A percentile compares a stretch with the other conserved stretches of the same genome.
Conservation (phyloP, 2,797 vertebrate species). For the Melanogrammus aeglefinus region DNA sequence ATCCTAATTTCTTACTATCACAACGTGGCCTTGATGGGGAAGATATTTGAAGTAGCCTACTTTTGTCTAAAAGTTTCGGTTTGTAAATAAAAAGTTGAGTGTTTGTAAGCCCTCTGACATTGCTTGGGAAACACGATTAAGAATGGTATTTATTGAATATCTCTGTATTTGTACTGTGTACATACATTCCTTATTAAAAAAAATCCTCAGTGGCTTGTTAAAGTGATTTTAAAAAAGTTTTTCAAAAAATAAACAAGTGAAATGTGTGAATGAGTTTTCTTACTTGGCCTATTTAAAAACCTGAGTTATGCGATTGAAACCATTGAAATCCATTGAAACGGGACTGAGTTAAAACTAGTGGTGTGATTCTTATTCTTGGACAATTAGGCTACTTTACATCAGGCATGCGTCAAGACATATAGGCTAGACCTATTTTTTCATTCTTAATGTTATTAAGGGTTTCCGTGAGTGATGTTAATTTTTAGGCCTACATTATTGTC, state of each 20-base stretch:
- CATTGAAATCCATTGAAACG: not conserved
- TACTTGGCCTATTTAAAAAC: not conserved
- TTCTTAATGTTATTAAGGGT: not conserved
- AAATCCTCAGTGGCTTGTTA: slow-evolving; percentile 63
- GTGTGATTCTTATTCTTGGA: not conserved
- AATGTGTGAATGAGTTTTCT: not conserved
- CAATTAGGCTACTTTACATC: not conserved
- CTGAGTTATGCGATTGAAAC: not conserved
- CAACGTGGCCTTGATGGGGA: slow-evolving; percentile 55
- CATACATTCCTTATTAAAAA: slow-evolving; percentile 64
- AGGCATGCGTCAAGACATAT: not conserved
- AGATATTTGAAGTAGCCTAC: slow-evolving; percentile 22
- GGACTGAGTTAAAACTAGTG: no score
- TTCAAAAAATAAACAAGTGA: slow-evolving; percentile 51
- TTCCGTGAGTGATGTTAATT: not conserved
- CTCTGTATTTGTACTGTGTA: slow-evolving; percentile 77
- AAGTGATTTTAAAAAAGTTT: slow-evolving; percentile 64
- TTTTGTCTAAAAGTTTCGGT: slow-evolving; percentile 15
- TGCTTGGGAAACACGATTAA: slow-evolving; percentile 43
- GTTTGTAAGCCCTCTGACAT: slow-evolving; percentile 52
- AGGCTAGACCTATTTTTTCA: not conserved
- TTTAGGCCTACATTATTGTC: not conserved
- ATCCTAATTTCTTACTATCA: slow-evolving; percentile 36
- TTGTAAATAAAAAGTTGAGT: slow-evolving; percentile 48
- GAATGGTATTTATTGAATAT: slow-evolving; percentile 73